These are phyloP conservation scores for Lepidurus apus DNA, from an alignment of 1,140 invertebrate genomes.

Conservation along the genomic window DNA sequence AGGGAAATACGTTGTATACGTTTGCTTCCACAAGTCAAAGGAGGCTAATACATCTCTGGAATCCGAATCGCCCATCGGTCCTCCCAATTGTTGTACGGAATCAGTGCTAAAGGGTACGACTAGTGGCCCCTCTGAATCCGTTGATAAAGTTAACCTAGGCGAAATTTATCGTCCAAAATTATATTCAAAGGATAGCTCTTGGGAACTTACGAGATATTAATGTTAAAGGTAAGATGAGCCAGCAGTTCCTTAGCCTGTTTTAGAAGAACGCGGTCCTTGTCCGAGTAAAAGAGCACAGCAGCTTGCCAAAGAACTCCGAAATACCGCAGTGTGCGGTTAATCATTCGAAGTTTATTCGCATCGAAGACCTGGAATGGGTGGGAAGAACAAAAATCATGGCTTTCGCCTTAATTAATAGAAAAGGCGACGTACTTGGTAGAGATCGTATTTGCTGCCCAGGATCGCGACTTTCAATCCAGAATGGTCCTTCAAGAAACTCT, in stretches of 20 bases:
- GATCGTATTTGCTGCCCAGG: slow-evolving; percentile 30
- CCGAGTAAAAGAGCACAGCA: slow-evolving; percentile 26
- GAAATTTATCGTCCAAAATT: neutral
- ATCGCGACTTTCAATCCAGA: neutral
- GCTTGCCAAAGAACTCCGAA: neutral
- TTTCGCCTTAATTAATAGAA: neutral
- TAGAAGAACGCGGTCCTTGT: slow-evolving; percentile 13
- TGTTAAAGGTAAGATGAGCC: slow-evolving; percentile 28
- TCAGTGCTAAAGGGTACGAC: slow-evolving; percentile 24
- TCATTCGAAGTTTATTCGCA: slow-evolving; percentile 20
- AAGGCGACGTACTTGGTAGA: slow-evolving; percentile 24
- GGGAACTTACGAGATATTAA: slow-evolving; percentile 26
- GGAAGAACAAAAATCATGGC: neutral
- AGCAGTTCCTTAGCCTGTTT: slow-evolving; percentile 31
- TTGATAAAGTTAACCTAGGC: slow-evolving; percentile 7
- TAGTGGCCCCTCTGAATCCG: neutral
- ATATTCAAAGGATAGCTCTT: neutral
- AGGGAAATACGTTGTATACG: neutral
- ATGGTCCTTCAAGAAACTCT: neutral
- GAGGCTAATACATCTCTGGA: neutral
- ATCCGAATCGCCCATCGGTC: neutral
- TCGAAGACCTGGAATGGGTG: neutral
- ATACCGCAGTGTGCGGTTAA: slow-evolving; percentile 2
- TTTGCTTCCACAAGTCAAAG: neutral
- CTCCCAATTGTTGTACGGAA: slow-evolving; percentile 6